Conservation (phyloP, 2,113 vertebrate genomes). For the Daubentonia madagascariensis region DNA sequence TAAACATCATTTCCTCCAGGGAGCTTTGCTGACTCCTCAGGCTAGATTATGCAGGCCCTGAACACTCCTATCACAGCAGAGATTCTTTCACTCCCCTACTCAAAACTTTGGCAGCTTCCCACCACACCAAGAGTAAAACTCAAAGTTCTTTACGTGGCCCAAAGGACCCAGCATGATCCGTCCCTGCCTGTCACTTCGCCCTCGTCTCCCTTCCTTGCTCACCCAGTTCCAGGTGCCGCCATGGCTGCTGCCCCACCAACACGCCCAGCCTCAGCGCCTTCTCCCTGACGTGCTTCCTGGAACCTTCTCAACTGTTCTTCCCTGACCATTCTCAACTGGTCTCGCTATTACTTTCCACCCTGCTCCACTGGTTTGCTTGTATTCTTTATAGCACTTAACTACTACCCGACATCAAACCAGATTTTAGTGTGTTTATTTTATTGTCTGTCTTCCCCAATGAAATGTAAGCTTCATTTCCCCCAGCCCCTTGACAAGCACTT, state of each 20-base stretch:
- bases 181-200: background rate
- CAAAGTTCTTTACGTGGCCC: background rate
- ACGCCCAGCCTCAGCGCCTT: accelerated
- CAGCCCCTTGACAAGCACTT: background rate
- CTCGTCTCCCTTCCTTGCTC: background rate
- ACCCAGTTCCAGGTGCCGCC: background rate
- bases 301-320: background rate
- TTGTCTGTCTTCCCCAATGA: background rate
- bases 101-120: background rate
- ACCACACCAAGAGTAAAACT: background rate
- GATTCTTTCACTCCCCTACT: background rate
- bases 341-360: background rate
- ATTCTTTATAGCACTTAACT: background rate
- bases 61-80: background rate
- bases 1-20: background rate
- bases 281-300: background rate
- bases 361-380: background rate
- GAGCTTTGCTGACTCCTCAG: background rate
- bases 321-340: background rate
- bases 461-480: background rate
- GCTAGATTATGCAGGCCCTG: background rate
- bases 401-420: background rate
- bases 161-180: background rate
- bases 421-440: background rate
- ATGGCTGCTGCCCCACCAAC: too few relatives aligned